Conservation (phyloP, 1,140 invertebrate species). For the Vanessa tameamea region DNA sequence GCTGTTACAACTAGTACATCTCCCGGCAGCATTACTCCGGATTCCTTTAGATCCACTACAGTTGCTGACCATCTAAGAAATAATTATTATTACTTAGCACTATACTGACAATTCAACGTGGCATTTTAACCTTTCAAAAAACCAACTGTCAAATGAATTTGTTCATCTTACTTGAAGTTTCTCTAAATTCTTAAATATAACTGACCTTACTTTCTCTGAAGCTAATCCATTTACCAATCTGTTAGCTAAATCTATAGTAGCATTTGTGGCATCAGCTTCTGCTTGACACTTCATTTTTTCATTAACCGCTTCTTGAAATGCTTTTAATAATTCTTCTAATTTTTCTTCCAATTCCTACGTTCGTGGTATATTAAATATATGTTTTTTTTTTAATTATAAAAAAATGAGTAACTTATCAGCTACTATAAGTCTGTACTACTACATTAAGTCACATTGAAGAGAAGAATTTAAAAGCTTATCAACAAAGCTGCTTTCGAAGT, state of each 20-base stretch:
- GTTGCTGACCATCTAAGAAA: conserved; percentile 86
- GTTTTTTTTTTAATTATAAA: no score
- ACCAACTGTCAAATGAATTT: no score
- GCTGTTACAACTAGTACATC: conserved; percentile 94
- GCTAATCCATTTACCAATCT: conserved; percentile 95
- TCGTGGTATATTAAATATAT: not conserved
- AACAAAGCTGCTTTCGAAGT: no score
- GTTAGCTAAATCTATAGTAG: conserved; percentile 95
- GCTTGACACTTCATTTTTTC: conserved; percentile 94
- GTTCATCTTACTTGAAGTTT: no score
- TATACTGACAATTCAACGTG: no score
- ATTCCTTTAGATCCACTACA: conserved; percentile 82
- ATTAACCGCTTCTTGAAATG: conserved; percentile 91
- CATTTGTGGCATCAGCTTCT: conserved; percentile 90
- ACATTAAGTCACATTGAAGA: no score
- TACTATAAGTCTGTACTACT: no score
- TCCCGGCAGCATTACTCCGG: conserved; percentile 89
- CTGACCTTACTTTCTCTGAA: conserved; percentile 91
- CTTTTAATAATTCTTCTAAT: conserved; percentile 86
- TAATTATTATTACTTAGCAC: no score
- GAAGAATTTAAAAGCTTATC: no score
- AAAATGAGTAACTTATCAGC: no score
- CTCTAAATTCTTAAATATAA: not conserved
- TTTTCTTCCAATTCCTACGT: conserved; percentile 90
- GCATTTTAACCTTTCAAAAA: no score